Evolutionary conservation across 1,140 invertebrate species (phyloP).

Genomic region (Palaemon carinicauda): DNA sequence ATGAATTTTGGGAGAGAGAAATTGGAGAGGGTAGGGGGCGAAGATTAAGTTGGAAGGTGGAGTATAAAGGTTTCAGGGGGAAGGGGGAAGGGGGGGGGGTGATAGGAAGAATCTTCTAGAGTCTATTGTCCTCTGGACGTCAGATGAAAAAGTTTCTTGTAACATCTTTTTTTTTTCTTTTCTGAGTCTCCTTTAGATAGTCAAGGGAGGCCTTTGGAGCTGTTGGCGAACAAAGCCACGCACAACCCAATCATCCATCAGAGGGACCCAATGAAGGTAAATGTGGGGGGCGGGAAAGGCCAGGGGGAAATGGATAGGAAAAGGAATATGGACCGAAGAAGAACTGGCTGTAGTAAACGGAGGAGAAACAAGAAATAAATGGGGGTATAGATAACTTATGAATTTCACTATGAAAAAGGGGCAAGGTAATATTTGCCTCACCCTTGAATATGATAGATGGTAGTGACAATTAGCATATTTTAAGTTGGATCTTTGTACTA

Average conservation of each 20-base stretch:
- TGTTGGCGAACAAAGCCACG: no score
- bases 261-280: not conserved
- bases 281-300: not conserved
- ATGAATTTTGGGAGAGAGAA: no score
- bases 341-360: not conserved
- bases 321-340: not conserved
- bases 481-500: no score
- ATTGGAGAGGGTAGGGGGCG: no score
- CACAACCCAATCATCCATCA: not conserved
- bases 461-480: not conserved
- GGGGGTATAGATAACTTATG: not conserved
- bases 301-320: not conserved
- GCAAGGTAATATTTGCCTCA: not conserved
- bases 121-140: not conserved
- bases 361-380: not conserved
- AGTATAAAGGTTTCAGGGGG: no score
- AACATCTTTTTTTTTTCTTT: constrained; percentile 6
- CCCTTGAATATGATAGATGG: not conserved
- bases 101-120: no score
- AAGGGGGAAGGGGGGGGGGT: no score
- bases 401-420: no score
- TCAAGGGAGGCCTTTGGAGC: no score
- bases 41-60: no score
- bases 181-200: not conserved
- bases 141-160: constrained; percentile 4